Percentiles rank a stretch among this genome's conserved stretches.
Conservation (phyloP, 2,888 invertebrate genomes). For the Drosophila atroscutellata region DNA sequence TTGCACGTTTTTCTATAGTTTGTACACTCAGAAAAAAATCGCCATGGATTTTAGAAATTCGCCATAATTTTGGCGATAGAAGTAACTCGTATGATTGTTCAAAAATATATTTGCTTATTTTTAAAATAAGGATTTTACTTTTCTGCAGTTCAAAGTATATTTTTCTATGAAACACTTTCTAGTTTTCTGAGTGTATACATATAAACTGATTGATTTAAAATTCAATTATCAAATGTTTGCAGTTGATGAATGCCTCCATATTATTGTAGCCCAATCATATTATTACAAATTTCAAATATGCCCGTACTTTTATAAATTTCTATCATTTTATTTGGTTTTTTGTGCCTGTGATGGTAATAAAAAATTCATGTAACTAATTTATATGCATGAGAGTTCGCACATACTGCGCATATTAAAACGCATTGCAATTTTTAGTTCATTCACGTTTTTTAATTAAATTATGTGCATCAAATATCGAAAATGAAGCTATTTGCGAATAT, state of each 20-base stretch:
- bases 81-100: no score
- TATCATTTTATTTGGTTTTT: not conserved
- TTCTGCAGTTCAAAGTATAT: not conserved
- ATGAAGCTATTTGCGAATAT: constrained; percentile 4
- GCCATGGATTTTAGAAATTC: no score
- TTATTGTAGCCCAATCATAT: not conserved
- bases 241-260: not conserved
- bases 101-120: no score
- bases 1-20: not conserved
- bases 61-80: no score
- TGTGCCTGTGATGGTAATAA: constrained; percentile 37
- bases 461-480: constrained; percentile 61
- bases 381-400: constrained; percentile 62
- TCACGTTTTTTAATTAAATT: constrained; percentile 60
- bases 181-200: not conserved
- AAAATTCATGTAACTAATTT: constrained; percentile 70
- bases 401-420: constrained; percentile 40
- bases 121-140: accelerated
- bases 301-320: not conserved
- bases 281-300: not conserved
- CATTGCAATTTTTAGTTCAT: constrained; percentile 34
- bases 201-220: not conserved
- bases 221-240: not conserved
- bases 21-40: not conserved
- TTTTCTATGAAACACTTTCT: not conserved